Conservation (phyloP, 53 echinoderm and acorn worm species). For the Holothuria leucospilota region DNA sequence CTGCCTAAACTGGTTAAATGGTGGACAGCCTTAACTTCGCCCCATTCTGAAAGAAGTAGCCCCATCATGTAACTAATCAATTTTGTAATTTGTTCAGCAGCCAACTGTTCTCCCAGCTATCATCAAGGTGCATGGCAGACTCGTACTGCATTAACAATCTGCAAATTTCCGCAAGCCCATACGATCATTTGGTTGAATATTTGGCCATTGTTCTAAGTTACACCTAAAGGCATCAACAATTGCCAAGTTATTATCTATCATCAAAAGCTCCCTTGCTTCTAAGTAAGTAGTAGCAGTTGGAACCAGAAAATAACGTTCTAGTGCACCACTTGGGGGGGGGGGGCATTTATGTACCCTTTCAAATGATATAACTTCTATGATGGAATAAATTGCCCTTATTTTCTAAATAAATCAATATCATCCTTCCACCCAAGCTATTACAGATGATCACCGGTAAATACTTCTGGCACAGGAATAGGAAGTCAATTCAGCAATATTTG, state of each 20-base stretch:
- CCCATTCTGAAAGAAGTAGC: background rate
- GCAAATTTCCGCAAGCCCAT: background rate
- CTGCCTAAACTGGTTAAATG: background rate
- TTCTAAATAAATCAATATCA: constrained; percentile 16
- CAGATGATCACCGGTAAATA: no score
- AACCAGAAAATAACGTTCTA: background rate
- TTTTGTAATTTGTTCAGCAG: background rate
- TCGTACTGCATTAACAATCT: constrained; percentile 13
- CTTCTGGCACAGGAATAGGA: background rate
- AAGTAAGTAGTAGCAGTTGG: no score
- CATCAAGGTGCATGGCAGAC: background rate
- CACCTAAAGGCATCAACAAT: no score
- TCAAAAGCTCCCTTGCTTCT: no score
- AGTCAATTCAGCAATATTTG: background rate
- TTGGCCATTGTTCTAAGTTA: no score
- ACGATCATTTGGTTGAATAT: no score
- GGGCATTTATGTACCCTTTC: background rate
- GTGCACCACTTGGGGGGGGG: background rate
- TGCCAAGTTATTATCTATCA: constrained; percentile 1
- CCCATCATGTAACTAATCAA: constrained; percentile 14
- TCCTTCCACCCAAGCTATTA: background rate
- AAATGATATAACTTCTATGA: background rate
- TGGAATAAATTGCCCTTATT: background rate
- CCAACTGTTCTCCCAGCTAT: background rate
- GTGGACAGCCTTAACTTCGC: background rate